Evolutionary conservation across 2,797 vertebrate genomes (phyloP).

Genomic region (Dendrocincla fuliginosa): DNA sequence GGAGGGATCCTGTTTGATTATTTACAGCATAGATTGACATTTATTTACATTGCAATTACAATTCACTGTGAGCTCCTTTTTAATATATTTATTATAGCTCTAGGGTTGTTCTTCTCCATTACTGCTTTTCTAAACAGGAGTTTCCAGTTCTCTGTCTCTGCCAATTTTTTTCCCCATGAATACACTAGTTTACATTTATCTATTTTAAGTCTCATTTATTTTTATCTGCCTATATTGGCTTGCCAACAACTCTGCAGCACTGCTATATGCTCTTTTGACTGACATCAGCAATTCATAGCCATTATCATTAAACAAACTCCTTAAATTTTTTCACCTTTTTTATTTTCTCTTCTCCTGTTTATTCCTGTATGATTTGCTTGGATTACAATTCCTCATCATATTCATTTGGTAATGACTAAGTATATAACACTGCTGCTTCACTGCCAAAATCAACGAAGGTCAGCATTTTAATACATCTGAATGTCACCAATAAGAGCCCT

Average conservation of each 20-base stretch:
- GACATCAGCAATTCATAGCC: not conserved
- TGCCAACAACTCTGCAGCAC: not conserved
- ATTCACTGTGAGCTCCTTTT: not conserved
- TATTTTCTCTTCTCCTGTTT: not conserved
- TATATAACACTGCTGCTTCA: not conserved
- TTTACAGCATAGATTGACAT: not conserved
- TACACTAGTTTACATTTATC: not conserved
- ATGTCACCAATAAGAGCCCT: not conserved
- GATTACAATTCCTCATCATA: not conserved
- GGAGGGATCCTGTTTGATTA: not conserved
- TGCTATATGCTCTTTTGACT: not conserved
- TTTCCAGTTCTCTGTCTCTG: not conserved
- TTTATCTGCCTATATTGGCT: slow-evolving; percentile 4
- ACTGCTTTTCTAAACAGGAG: slow-evolving; percentile 23
- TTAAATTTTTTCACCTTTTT: not conserved
- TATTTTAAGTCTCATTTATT: slow-evolving; percentile 50
- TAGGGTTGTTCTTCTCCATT: slow-evolving; percentile 1
- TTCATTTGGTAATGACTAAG: not conserved
- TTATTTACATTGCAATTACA: slow-evolving; percentile 8
- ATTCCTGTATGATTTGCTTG: not conserved
- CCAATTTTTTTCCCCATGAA: not conserved
- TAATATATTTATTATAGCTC: slow-evolving; percentile 14
- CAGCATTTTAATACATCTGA: slow-evolving; percentile 8
- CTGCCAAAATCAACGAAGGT: not conserved
- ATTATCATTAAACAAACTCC: not conserved